A percentile compares a stretch with the other conserved stretches of the same genome.
phyloP scores from a whole-genome alignment of 2,888 invertebrate genomes.

The Drosophila phalerata region DNA sequence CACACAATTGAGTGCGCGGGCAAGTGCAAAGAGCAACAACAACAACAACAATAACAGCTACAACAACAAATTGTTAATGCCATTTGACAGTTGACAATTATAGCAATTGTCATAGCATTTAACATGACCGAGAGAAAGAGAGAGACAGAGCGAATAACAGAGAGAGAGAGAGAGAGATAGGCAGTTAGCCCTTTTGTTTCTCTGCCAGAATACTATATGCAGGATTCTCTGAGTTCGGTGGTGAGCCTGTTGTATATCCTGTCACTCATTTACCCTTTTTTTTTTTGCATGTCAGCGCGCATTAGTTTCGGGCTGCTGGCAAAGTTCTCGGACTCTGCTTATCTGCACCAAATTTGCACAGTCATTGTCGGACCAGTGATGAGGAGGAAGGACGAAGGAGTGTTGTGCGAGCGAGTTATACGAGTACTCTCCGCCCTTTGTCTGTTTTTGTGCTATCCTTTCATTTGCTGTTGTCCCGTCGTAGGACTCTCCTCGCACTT shows the following conservation, averaged over 20 bases:
- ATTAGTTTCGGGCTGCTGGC: conserved; percentile 74
- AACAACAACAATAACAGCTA: conserved; percentile 7
- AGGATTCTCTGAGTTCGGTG: background rate
- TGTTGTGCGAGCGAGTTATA: conserved; percentile 2
- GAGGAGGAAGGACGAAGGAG: background rate
- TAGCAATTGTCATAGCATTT: conserved; percentile 82
- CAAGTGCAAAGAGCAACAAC: conserved; percentile 67
- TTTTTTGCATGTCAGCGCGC: conserved; percentile 82
- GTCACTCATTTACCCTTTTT: conserved; percentile 82
- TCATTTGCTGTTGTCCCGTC: conserved; percentile 47
- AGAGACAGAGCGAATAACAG: conserved; percentile 3
- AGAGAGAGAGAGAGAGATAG: conserved; percentile 9
- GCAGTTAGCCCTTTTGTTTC: conserved; percentile 50
- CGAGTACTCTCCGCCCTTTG: conserved; percentile 26
- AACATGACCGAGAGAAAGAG: conserved; percentile 57
- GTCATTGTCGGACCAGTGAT: conserved; percentile 66
- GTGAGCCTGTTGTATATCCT: conserved; percentile 60
- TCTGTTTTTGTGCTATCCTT: conserved; percentile 52
- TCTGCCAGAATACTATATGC: conserved; percentile 5
- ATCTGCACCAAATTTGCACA: conserved; percentile 82
- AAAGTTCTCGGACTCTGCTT: conserved; percentile 77
- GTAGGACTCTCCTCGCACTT: conserved; percentile 60
- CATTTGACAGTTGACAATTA: conserved; percentile 83
- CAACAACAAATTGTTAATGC: conserved; percentile 76
- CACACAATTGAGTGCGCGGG: conserved; percentile 74